Percentiles rank a stretch among this genome's conserved stretches.
These are phyloP conservation scores for Diglossa brunneiventris DNA, from an alignment of 2,113 vertebrate genomes.

Conservation along the genomic window DNA sequence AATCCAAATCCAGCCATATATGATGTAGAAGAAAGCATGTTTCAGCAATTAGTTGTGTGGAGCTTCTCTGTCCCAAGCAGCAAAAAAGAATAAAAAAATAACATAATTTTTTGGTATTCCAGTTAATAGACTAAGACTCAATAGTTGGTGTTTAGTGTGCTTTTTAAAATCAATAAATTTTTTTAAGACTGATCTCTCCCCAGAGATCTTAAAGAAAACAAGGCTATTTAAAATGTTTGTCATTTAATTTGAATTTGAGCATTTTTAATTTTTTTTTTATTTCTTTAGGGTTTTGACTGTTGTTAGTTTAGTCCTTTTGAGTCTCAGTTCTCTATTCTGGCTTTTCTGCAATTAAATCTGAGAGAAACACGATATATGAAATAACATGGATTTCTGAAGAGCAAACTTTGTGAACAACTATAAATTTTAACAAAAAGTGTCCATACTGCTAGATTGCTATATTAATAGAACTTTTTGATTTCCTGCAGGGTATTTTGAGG, in stretches of 20 bases:
- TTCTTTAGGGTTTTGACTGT: not conserved
- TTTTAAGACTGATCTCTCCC: not conserved
- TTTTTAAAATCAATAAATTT: not conserved
- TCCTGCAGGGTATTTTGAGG: not conserved
- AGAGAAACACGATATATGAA: not conserved
- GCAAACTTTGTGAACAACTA: not conserved
- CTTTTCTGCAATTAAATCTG: not conserved
- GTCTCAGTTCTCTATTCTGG: not conserved
- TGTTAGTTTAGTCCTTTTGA: not conserved
- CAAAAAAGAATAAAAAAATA: not conserved
- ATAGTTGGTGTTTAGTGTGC: not conserved
- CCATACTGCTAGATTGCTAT: not conserved
- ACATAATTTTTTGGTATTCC: not conserved
- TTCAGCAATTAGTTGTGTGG: not conserved
- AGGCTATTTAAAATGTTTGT: not conserved
- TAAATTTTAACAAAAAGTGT: not conserved
- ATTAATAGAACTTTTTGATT: not conserved
- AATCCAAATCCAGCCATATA: not conserved
- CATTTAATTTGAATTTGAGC: not conserved
- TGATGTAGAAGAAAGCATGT: accelerated
- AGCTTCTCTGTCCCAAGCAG: not conserved
- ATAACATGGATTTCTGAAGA: not conserved
- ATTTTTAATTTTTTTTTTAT: not conserved
- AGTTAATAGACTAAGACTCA: not conserved
- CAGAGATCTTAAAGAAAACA: not conserved